Conservation (phyloP, 2,888 invertebrate species). For the Pteria penguin region DNA sequence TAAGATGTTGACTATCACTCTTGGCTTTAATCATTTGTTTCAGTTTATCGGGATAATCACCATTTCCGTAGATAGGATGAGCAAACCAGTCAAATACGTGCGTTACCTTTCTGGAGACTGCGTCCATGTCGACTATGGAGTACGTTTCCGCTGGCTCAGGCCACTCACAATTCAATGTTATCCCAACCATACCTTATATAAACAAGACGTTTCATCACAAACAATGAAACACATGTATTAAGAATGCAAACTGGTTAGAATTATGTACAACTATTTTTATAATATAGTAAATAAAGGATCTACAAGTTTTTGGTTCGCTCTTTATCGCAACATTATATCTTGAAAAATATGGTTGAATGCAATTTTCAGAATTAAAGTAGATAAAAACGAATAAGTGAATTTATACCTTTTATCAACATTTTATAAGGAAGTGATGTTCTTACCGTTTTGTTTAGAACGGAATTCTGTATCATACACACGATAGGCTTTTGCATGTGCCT, state of each 20-base stretch:
- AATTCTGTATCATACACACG: constrained; percentile 53
- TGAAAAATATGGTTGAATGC: too few relatives aligned
- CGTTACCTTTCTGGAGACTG: constrained; percentile 46
- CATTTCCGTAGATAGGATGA: constrained; percentile 53
- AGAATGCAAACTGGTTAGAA: too few relatives aligned
- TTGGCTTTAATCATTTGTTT: constrained; percentile 16
- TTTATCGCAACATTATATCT: too few relatives aligned
- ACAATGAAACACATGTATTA: too few relatives aligned
- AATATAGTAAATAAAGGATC: too few relatives aligned
- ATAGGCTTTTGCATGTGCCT: constrained; percentile 59
- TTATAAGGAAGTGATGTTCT: too few relatives aligned
- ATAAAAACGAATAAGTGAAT: too few relatives aligned
- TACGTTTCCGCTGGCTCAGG: constrained; percentile 48
- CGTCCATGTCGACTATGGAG: constrained; percentile 46
- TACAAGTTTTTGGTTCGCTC: too few relatives aligned
- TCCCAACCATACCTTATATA: constrained; percentile 51
- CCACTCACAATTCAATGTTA: constrained; percentile 49
- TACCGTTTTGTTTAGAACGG: constrained; percentile 54
- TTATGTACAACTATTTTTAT: too few relatives aligned
- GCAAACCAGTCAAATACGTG: constrained; percentile 55
- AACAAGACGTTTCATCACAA: too few relatives aligned
- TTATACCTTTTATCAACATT: too few relatives aligned
- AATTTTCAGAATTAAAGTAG: too few relatives aligned
- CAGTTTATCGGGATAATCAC: constrained; percentile 47
- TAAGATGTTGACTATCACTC: constrained; percentile 43